Evolutionary conservation across 1,140 invertebrate genomes (phyloP).

Genomic region (Contarinia nasturtii): DNA sequence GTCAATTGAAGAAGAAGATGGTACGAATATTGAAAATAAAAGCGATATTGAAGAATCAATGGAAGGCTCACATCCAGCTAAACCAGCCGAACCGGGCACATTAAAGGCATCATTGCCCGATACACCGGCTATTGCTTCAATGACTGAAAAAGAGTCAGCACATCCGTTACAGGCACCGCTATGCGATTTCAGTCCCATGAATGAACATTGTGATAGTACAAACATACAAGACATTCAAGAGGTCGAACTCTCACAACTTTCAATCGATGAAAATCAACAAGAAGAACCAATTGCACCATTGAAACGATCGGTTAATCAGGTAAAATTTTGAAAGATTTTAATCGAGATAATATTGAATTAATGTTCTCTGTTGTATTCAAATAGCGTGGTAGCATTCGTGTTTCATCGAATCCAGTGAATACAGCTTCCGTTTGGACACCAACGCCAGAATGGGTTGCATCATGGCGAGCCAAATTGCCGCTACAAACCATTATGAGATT

Average conservation of each 20-base stretch:
- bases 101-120: slow-evolving; percentile 78
- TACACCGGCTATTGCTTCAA: slow-evolving; percentile 73
- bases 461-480: slow-evolving; percentile 93
- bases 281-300: slow-evolving; percentile 2
- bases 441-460: slow-evolving; percentile 82
- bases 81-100: slow-evolving; percentile 76
- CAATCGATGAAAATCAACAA: too few species aligned
- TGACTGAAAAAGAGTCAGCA: slow-evolving; percentile 86
- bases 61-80: slow-evolving; percentile 70
- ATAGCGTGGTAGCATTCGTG: slow-evolving; percentile 17
- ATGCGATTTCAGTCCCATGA: too few species aligned
- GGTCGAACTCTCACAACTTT: too few species aligned
- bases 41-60: slow-evolving; percentile 37
- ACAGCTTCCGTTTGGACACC: slow-evolving; percentile 48
- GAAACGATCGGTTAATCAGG: slow-evolving; percentile 20
- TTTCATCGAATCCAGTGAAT: slow-evolving; percentile 9
- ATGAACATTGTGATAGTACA: too few species aligned
- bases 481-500: slow-evolving; percentile 97
- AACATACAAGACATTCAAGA: too few species aligned
- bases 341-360: too few species aligned
- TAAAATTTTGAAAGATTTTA: slow-evolving; percentile 4
- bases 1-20: slow-evolving; percentile 15
- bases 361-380: too few species aligned
- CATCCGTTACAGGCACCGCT: slow-evolving; percentile 34
- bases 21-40: slow-evolving; percentile 8